Evolutionary conservation across 2,113 vertebrate genomes (phyloP), one percentile per base, ranked within the genome.

Genomic region (Brachypteracias leptosomus): DNA sequence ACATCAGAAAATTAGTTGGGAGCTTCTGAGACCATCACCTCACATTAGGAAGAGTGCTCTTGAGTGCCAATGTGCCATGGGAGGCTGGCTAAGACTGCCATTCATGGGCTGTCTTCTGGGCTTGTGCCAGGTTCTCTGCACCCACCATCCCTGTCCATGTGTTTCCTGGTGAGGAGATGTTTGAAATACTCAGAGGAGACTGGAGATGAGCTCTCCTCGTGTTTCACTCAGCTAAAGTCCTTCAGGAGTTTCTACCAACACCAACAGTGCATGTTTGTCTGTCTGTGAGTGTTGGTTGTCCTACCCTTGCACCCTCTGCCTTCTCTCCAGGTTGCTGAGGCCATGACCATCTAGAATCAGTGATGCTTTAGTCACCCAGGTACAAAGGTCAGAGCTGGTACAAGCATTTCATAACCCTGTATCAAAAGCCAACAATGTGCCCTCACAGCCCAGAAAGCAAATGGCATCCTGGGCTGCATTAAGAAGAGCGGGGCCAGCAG

Each of bases 231-330:
- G 63, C 46, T 82, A 72, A 92, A 52, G 28, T 7, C 47, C 55
- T 74, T 54, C 49, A 57, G 83, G 11, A 59, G 52, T 20, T 79
- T 52, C 68, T 81, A 38, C 46, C 59, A 63, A 35, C 38, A n/a
- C 17, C 55, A 16, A 1, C 21, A 21, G n/a, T 2, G 31, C 0
- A 2, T 33, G 38, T 58, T 16, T 47, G 8, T 16, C 22, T 76
- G 47, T 9, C 24, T 33, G 63, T 29, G 38, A 22, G n/a, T 1
- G 9, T 46, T 40, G 14, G 19, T 29, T 68, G 6, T 13, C 36
- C 44, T 81, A 13, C 24, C 55, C 22, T 29, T 36, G 54, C 28
- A 65, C 40, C 44, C n/a, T 21, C n/a, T 80, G 55, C 55, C 46
- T 49, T 33, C 51, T 25, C 7, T 18, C n/a, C 72, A 15, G 51